phyloP scores from a whole-genome alignment of 2,888 invertebrate genomes.

The Stegana nigrithorax region DNA sequence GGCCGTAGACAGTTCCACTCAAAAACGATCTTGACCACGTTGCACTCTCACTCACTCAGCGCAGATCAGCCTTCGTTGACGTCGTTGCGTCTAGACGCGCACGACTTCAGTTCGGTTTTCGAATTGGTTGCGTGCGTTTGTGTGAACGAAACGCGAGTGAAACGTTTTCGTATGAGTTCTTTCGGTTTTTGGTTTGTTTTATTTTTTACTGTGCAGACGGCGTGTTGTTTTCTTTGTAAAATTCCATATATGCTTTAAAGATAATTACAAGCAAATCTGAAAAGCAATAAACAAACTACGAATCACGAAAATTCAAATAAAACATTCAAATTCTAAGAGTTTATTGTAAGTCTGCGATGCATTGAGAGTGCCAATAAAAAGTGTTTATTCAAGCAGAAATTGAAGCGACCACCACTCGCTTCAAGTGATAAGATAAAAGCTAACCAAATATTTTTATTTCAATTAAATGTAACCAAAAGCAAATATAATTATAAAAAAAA shows the following conservation, averaged over 20 bases:
- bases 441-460: not conserved
- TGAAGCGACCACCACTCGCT: not conserved
- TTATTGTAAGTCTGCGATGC: too few species aligned
- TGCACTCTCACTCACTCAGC: too few species aligned
- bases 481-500: not conserved
- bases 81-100: slow-evolving; percentile 28
- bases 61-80: slow-evolving; percentile 20
- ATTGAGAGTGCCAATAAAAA: too few species aligned
- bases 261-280: not conserved
- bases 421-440: not conserved
- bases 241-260: not conserved
- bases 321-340: too few species aligned
- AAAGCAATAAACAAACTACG: not conserved
- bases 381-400: too few species aligned
- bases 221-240: too few species aligned
- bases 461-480: not conserved
- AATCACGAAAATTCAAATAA: not conserved
- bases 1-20: too few species aligned
- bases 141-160: slow-evolving; percentile 32
- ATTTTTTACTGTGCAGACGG: too few species aligned
- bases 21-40: too few species aligned
- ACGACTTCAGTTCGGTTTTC: slow-evolving; percentile 50
- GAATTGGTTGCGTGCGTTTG: slow-evolving; percentile 37
- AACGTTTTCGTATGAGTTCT: slow-evolving; percentile 26
- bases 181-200: too few species aligned